phyloP scores from a whole-genome alignment of 2,888 invertebrate species.

The Ctena decussata region DNA sequence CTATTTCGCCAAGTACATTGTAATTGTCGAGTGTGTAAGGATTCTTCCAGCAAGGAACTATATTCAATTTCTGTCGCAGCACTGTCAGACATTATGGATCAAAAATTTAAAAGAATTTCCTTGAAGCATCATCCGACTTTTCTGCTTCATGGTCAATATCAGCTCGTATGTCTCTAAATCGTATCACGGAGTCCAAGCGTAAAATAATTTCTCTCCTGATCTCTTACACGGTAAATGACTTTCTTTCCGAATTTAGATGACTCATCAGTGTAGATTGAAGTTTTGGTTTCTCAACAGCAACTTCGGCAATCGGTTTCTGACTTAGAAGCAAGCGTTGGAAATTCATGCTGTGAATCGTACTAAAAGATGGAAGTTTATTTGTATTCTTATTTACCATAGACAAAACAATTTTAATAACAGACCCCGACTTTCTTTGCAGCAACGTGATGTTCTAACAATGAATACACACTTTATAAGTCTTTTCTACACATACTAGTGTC shows the following conservation, averaged over 20 bases:
- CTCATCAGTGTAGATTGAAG: neutral
- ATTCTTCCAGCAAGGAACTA: slow-evolving; percentile 40
- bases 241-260: neutral
- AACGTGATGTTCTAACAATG: neutral
- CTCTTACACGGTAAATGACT: slow-evolving; percentile 24
- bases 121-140: slow-evolving; percentile 14
- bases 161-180: neutral
- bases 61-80: slow-evolving; percentile 36
- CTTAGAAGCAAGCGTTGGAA: neutral
- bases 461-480: neutral
- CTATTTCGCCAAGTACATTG: slow-evolving; percentile 29
- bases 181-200: slow-evolving; percentile 22
- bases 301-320: neutral
- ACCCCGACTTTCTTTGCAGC: neutral
- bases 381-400: neutral
- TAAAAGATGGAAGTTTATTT: neutral
- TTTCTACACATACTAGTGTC: neutral
- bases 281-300: neutral
- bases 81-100: slow-evolving; percentile 42
- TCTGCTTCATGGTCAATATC: slow-evolving; percentile 18
- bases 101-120: slow-evolving; percentile 29
- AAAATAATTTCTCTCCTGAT: slow-evolving; percentile 17
- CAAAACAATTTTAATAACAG: too few species aligned
- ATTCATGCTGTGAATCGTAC: neutral
- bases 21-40: slow-evolving; percentile 42